phyloP scores from a whole-genome alignment of 2,888 invertebrate species.

The Chrysopilus asiliformis region DNA sequence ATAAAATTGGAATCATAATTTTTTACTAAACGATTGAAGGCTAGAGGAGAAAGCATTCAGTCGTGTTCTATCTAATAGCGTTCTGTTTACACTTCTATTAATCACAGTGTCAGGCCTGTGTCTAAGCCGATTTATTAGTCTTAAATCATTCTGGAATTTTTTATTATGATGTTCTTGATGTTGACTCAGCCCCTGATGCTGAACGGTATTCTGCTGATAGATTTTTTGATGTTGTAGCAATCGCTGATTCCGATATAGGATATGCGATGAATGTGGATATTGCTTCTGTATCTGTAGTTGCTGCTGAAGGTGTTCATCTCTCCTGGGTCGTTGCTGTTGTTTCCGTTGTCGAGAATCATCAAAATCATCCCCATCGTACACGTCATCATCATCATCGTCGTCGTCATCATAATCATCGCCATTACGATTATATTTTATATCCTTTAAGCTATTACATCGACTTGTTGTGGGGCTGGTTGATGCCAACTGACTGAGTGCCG shows the following conservation, averaged over 20 bases:
- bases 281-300: too few relatives aligned
- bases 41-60: slow-evolving; percentile 12
- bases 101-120: background rate
- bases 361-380: background rate
- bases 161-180: slow-evolving; percentile 1
- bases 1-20: slow-evolving; percentile 14
- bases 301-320: too few relatives aligned
- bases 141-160: slow-evolving; percentile 1
- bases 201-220: background rate
- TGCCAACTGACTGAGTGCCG: background rate
- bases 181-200: slow-evolving; percentile 1
- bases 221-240: background rate
- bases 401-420: background rate
- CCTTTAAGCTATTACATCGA: too few relatives aligned
- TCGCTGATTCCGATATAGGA: background rate
- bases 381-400: background rate
- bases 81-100: slow-evolving; percentile 5
- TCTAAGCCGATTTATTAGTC: background rate
- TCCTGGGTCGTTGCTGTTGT: too few relatives aligned
- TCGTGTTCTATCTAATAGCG: slow-evolving; percentile 12
- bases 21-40: slow-evolving; percentile 9
- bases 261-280: too few relatives aligned
- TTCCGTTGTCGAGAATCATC: background rate
- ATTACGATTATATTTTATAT: too few relatives aligned
- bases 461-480: too few relatives aligned